These are phyloP conservation scores for Speoplatyrhinus poulsoni DNA, from an alignment of 2,113 vertebrate species.

Conservation along the genomic window DNA sequence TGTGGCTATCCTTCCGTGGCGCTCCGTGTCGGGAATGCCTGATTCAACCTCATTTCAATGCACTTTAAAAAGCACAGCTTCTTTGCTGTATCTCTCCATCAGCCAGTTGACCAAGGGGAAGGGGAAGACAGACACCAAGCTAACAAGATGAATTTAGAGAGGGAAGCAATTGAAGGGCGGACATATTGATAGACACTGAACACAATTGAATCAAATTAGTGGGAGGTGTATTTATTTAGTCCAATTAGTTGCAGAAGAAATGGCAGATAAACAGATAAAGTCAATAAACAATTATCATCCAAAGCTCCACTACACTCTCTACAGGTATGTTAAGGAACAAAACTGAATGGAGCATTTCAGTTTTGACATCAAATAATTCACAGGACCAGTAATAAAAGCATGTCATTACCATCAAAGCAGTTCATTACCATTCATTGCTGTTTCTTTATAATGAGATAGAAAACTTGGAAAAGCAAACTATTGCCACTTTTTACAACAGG, in stretches of 20 bases:
- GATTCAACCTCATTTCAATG: constrained; percentile 45
- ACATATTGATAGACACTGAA: constrained; percentile 67
- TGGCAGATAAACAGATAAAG: constrained; percentile 45
- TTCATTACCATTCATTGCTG: no score
- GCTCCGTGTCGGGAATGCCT: constrained; percentile 24
- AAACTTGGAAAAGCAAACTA: no score
- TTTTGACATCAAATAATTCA: not conserved
- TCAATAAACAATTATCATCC: constrained; percentile 48
- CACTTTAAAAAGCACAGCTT: constrained; percentile 41
- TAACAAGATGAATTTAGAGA: constrained; percentile 65
- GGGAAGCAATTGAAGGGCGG: constrained; percentile 59
- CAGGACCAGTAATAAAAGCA: no score
- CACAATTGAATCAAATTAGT: constrained; percentile 73
- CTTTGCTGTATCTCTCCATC: constrained; percentile 38
- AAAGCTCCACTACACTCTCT: constrained; percentile 16
- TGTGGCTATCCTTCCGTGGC: not conserved
- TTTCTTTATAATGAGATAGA: no score
- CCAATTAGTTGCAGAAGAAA: constrained; percentile 65
- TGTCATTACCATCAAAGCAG: no score
- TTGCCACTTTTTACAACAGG: no score
- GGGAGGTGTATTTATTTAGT: constrained; percentile 68
- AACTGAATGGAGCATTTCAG: constrained; percentile 21
- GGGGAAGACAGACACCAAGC: constrained; percentile 47
- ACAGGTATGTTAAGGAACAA: constrained; percentile 31
- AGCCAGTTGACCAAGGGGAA: constrained; percentile 47